Evolutionary conservation across 2,888 invertebrate species (phyloP), one percentile per base, ranked within the genome.

Genomic region (Tenodera sinensis): DNA sequence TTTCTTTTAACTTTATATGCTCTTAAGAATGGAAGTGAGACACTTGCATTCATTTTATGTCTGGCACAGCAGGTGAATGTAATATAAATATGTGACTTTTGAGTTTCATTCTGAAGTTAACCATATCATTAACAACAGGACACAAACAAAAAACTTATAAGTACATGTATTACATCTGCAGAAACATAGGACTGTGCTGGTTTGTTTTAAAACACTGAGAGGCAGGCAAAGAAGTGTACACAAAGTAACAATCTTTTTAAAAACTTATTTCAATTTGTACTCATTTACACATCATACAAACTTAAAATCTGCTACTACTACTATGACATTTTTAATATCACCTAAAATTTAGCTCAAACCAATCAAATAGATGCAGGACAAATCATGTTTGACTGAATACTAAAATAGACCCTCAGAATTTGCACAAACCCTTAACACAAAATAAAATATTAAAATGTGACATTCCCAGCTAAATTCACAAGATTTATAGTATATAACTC

Each of bases 381-480:
- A 71, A 71, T 81, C 27, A 54, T 81, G 42, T 83, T 42, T 81
- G 47, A 25, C 28, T 81, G 42, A 54, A 28, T 47, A 54, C 25
- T 20, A 71, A 2, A 82, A 83, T 87, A 83, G 87, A 87, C 88
- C 88, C 88, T 89, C 71, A 42, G 30, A 28, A 87, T 89, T 88
- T 90, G 90, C 90, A 90, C 90, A 89, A 89, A 89, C 89, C 90
- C 90, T 81, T 88, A 30, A 85, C 83, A 89, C 28, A 20, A 82
- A 88, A 85, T 42, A 30, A 54, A 88, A 89, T 84, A 30, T 84
- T 88, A 87, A 89, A 87, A 88, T 85, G 47, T 88, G 81, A 90
- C 85, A 88, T 88, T 27, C 54, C 54, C 83, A 88, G 85, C 88
- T 84, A 89, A 89, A 89, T 89, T 85, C 90, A 90, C 84, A 90